Evolutionary conservation across 1,140 invertebrate genomes (phyloP), one percentile per base, ranked within the genome.

Genomic region (Calosoma granatense): DNA sequence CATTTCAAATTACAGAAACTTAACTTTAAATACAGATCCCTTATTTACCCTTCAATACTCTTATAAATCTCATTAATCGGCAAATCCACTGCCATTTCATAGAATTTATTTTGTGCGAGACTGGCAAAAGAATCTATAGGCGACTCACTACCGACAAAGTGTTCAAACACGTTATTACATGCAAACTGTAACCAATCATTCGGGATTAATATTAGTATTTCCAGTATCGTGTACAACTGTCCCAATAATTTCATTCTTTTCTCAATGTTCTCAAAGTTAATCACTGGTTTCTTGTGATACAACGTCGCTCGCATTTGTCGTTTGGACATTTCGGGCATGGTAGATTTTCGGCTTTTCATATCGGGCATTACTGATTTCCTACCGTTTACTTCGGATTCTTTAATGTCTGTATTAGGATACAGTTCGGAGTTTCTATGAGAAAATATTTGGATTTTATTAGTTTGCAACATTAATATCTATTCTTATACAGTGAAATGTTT

Each of bases 191-290:
- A 56, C 21, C 72, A 56, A 60, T 72, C 63, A 6, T 56, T 47
- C 57, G 73, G 68, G 4, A 67, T 59, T n/a, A 72, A 57, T 30
- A 71, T 43, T 21, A 66, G 62, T 56, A 71, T 71, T 63, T 74
- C 70, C 4, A 72, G 60, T 56, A 67, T 67, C 23, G 72, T 57
- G 21, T 72, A 70, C 30, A 73, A 65, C 61, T 68, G 67, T 22
- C 62, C 63, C 54, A 74, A 60, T 4, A 58, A 51, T 26, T 66
- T 21, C 11, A 74, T 59, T 36, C 55, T 65, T 53, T 63, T 59
- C 22, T 53, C 39, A 26, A 55, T 43, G 23, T 58, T 12, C n/a
- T 0, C 22, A 55, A n/a, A 51, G 26, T 43, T 47, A 9, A 53
- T 53, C 20, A 53, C 14, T 14, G 20, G 39, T 0, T n/a, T 20